Conservation (phyloP, 2,113 vertebrate species). For the Pogona vitticeps region DNA sequence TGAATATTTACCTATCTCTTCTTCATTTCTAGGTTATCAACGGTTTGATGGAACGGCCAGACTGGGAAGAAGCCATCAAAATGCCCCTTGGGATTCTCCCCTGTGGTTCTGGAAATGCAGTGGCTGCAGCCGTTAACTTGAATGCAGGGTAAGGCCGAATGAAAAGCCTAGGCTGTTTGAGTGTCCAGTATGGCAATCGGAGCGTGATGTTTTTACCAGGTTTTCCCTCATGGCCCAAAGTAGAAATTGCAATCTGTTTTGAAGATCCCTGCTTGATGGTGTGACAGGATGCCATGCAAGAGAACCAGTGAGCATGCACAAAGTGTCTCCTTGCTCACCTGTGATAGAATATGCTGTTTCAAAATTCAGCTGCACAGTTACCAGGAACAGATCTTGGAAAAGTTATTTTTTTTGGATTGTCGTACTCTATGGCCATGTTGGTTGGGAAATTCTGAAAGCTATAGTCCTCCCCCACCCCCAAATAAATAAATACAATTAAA, state of each 20-base stretch:
- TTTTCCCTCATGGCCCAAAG: not conserved
- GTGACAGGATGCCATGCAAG: not conserved
- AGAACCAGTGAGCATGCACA: not conserved
- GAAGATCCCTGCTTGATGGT: not conserved
- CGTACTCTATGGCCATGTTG: too few species aligned
- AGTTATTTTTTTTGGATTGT: not conserved
- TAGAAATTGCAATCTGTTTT: not conserved
- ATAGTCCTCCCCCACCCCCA: too few species aligned
- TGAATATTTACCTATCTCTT: not conserved
- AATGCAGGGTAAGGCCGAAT: slow-evolving; percentile 80
- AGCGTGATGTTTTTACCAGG: not conserved
- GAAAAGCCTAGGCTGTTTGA: not conserved
- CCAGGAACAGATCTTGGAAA: too few species aligned
- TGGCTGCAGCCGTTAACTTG: slow-evolving; percentile 88
- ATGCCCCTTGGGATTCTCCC: slow-evolving; percentile 88
- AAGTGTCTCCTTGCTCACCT: not conserved
- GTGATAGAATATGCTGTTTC: not conserved
- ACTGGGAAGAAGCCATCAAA: slow-evolving; percentile 92
- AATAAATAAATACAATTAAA: too few species aligned
- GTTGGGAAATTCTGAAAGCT: too few species aligned
- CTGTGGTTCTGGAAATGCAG: slow-evolving; percentile 90
- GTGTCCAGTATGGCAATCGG: too few species aligned
- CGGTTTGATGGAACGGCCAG: slow-evolving; percentile 86
- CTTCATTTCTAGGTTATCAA: slow-evolving; percentile 84
- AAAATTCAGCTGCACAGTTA: not conserved